Evolutionary conservation across 64 coral and sea anemone species (phyloP).

Genomic region (Actinia tenebrosa): DNA sequence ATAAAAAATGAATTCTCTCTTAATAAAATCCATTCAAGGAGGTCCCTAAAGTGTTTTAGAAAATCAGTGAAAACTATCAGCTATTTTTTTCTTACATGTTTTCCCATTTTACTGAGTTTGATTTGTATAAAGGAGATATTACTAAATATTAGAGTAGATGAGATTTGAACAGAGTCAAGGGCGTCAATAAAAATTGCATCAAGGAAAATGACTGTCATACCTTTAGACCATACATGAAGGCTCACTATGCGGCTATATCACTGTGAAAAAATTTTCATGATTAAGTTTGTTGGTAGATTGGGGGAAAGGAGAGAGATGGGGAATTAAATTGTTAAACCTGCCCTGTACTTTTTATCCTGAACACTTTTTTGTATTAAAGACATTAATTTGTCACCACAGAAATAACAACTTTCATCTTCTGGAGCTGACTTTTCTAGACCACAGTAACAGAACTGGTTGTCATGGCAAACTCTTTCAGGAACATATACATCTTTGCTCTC

Average conservation of each 20-base stretch:
- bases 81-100: no score
- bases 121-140: no score
- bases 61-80: no score
- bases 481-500: slow-evolving; percentile 47
- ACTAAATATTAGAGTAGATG: not conserved
- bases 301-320: not conserved
- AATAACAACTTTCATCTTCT: slow-evolving; percentile 23
- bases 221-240: not conserved
- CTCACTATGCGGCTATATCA: not conserved
- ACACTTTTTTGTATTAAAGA: slow-evolving; percentile 20
- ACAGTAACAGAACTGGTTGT: slow-evolving; percentile 40
- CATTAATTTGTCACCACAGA: slow-evolving; percentile 12
- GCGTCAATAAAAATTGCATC: not conserved
- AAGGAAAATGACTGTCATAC: not conserved
- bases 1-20: no score
- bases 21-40: no score
- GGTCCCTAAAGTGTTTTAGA: no score
- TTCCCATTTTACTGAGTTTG: no score
- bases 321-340: not conserved
- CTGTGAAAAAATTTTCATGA: not conserved
- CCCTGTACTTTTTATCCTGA: not conserved
- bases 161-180: not conserved
- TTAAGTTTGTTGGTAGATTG: not conserved
- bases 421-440: slow-evolving; percentile 38
- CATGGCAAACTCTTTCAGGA: slow-evolving; percentile 20